phyloP scores from a whole-genome alignment of 53 echinoderm and acorn worm genomes.

The Holothuria scabra region DNA sequence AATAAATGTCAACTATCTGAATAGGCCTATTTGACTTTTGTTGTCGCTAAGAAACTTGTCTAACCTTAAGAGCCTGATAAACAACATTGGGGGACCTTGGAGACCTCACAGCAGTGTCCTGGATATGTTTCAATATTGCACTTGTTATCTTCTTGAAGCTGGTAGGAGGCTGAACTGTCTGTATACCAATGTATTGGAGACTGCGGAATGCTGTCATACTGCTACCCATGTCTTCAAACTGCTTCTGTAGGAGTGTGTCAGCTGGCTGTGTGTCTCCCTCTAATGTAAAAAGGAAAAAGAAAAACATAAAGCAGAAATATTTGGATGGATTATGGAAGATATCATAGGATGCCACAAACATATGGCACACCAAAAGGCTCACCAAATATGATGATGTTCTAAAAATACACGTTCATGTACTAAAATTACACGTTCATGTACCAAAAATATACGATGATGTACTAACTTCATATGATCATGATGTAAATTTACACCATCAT shows the following conservation, averaged over 20 bases:
- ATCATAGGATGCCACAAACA: too few species aligned
- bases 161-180: slow-evolving; percentile 73
- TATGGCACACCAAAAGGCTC: too few species aligned
- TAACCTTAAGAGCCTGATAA: slow-evolving; percentile 81
- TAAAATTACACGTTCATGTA: too few species aligned
- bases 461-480: too few species aligned
- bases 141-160: slow-evolving; percentile 77
- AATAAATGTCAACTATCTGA: too few species aligned
- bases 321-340: too few species aligned
- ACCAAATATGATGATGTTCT: too few species aligned
- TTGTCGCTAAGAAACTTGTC: background rate
- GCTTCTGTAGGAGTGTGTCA: slow-evolving; percentile 81
- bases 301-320: too few species aligned
- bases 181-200: slow-evolving; percentile 87
- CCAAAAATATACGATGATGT: too few species aligned
- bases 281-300: background rate
- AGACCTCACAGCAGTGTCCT: slow-evolving; percentile 80
- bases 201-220: slow-evolving; percentile 77
- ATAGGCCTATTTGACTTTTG: too few species aligned
- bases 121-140: slow-evolving; percentile 68
- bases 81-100: slow-evolving; percentile 79
- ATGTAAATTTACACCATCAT: too few species aligned
- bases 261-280: slow-evolving; percentile 58
- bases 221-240: slow-evolving; percentile 82
- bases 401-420: too few species aligned